These are phyloP conservation scores for Seriola dumerili DNA, from an alignment of 2,113 vertebrate species.

Conservation along the genomic window DNA sequence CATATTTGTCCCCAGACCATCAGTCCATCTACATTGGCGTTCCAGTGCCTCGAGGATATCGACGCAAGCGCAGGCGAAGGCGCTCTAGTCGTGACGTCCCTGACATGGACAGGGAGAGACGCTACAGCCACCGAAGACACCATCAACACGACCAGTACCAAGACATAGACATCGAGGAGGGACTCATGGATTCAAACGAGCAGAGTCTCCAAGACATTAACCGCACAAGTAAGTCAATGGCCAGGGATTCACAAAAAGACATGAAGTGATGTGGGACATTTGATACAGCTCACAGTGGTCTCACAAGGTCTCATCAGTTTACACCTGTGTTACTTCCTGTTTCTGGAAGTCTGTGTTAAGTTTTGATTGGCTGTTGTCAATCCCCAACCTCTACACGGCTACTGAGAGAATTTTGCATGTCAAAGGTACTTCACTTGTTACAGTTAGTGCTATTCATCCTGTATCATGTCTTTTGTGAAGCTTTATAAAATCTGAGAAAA, in stretches of 20 bases:
- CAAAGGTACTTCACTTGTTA: not conserved
- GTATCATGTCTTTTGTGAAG: not conserved
- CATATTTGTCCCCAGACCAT: slow-evolving; percentile 81
- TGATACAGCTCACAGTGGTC: not conserved
- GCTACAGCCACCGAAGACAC: slow-evolving; percentile 76
- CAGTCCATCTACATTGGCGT: slow-evolving; percentile 94
- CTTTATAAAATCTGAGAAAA: not conserved
- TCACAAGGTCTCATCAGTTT: not conserved
- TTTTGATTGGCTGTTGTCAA: not conserved
- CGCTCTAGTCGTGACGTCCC: slow-evolving; percentile 83
- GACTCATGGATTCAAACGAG: slow-evolving; percentile 73
- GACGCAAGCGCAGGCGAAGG: slow-evolving; percentile 89
- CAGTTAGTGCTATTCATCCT: not conserved
- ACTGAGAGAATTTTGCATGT: not conserved
- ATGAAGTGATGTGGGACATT: not conserved
- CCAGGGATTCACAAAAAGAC: not conserved
- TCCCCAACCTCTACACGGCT: not conserved
- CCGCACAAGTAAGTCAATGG: slow-evolving; percentile 88
- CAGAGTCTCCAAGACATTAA: slow-evolving; percentile 82
- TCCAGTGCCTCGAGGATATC: slow-evolving; percentile 88
- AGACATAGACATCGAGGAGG: slow-evolving; percentile 79
- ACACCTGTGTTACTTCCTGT: not conserved
- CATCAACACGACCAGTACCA: slow-evolving; percentile 78
- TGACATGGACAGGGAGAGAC: slow-evolving; percentile 76
- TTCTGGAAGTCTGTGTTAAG: not conserved